A percentile compares a stretch with the other conserved stretches of the same genome.
phyloP scores from a whole-genome alignment of 2,113 vertebrate species.

The Hypomesus transpacificus region DNA sequence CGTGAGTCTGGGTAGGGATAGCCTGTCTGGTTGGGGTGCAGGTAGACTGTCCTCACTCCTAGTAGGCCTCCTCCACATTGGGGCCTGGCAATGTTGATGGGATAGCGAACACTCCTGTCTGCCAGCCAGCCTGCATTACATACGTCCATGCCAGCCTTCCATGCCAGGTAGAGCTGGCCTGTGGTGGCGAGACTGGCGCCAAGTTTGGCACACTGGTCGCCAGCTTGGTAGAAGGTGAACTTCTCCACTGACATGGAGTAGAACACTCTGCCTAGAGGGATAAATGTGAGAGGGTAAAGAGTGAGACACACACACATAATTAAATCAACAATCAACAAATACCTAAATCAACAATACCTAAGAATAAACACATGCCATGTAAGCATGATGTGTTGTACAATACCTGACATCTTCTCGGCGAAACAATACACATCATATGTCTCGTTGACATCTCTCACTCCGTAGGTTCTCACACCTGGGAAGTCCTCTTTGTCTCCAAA shows the following conservation, averaged over 20 bases:
- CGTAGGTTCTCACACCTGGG: conserved; percentile 92
- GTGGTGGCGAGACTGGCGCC: conserved; percentile 87
- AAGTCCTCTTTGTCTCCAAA: conserved; percentile 92
- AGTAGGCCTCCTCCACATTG: conserved; percentile 92
- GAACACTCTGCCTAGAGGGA: conserved; percentile 84
- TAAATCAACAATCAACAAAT: no score
- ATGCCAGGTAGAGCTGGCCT: conserved; percentile 90
- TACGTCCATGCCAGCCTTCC: conserved; percentile 91
- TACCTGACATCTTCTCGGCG: conserved; percentile 93
- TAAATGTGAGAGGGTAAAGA: conserved; percentile 3
- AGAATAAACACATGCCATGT: not conserved
- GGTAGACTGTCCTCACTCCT: conserved; percentile 89
- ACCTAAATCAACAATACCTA: not conserved
- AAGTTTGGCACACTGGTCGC: conserved; percentile 79
- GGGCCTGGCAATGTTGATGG: conserved; percentile 86
- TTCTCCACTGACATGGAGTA: conserved; percentile 83
- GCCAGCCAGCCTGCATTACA: conserved; percentile 94
- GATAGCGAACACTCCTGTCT: conserved; percentile 91
- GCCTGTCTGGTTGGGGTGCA: conserved; percentile 87
- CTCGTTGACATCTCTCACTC: conserved; percentile 88
- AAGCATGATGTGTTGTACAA: not conserved
- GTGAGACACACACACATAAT: not conserved
- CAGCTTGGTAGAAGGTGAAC: conserved; percentile 88
- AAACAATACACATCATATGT: conserved; percentile 98
- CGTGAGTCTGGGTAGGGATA: conserved; percentile 83